Conservation (phyloP, 30 jellyfish, hydroid and myxozoan genomes). For the Hydractinia echinata region DNA sequence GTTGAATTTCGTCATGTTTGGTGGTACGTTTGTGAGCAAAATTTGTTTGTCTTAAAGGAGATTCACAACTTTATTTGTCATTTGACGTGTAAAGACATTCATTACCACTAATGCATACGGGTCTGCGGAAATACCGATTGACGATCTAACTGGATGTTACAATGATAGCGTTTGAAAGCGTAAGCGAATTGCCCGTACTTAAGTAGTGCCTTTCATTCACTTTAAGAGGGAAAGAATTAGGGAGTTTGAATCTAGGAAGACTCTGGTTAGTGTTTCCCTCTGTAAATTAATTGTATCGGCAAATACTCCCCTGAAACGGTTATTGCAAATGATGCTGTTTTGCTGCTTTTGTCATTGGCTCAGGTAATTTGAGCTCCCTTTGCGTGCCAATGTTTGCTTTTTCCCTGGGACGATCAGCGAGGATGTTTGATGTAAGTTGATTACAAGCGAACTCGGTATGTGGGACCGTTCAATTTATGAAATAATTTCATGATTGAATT, state of each 20-base stretch:
- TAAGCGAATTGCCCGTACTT: not conserved
- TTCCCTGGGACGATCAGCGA: not conserved
- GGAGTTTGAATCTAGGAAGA: slow-evolving; percentile 4
- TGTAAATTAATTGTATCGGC: slow-evolving; percentile 6
- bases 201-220: slow-evolving; percentile 8
- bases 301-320: not conserved
- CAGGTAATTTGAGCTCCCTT: not conserved
- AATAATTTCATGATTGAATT: slow-evolving; percentile 15
- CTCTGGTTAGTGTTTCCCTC: slow-evolving; percentile 16
- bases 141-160: too few relatives aligned
- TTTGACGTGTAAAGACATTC: too few relatives aligned
- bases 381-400: not conserved
- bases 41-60: too few relatives aligned
- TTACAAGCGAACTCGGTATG: not conserved
- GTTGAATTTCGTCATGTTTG: too few relatives aligned
- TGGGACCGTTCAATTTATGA: not conserved
- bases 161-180: not conserved
- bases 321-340: slow-evolving; percentile 19
- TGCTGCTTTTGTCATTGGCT: slow-evolving; percentile 13
- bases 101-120: too few relatives aligned
- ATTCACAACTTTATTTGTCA: too few relatives aligned
- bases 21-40: too few relatives aligned
- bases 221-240: not conserved
- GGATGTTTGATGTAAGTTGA: slow-evolving; percentile 22
- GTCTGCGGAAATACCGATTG: too few relatives aligned